Evolutionary conservation across 1,140 invertebrate genomes (phyloP).

Genomic region (Armadillidium nasatum): DNA sequence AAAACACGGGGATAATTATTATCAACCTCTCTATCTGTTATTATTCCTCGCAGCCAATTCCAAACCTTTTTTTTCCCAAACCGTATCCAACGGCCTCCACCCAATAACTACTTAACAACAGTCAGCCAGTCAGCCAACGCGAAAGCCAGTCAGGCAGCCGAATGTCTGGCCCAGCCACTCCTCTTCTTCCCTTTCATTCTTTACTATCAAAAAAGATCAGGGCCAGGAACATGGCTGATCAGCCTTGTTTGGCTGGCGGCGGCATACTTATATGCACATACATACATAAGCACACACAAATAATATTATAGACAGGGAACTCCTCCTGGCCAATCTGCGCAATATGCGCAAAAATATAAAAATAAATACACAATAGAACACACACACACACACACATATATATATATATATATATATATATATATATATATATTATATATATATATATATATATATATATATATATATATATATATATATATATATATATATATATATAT

Average conservation of each 20-base stretch:
- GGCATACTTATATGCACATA: neutral
- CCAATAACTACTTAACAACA: constrained; percentile 3
- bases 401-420: no score
- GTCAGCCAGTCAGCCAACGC: neutral
- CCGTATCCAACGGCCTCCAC: constrained; percentile 9
- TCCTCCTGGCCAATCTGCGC: neutral
- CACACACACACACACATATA: no score
- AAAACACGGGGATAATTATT: no score
- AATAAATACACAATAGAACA: neutral
- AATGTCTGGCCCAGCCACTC: neutral
- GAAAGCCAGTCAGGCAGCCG: constrained; percentile 5
- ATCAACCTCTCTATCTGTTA: no score
- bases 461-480: no score
- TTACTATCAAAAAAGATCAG: neutral
- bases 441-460: no score
- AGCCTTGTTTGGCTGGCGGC: neutral
- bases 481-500: no score
- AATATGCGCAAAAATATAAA: neutral
- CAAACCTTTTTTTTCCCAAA: neutral
- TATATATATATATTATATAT: no score
- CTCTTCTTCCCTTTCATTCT: constrained; percentile 4
- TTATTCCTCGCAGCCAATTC: no score
- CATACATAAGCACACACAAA: neutral
- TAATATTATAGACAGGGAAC: no score
- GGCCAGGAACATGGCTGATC: constrained; percentile 7